Evolutionary conservation across 2,113 vertebrate genomes (phyloP), one percentile per base, ranked within the genome.

Genomic region (Trachemys scripta): DNA sequence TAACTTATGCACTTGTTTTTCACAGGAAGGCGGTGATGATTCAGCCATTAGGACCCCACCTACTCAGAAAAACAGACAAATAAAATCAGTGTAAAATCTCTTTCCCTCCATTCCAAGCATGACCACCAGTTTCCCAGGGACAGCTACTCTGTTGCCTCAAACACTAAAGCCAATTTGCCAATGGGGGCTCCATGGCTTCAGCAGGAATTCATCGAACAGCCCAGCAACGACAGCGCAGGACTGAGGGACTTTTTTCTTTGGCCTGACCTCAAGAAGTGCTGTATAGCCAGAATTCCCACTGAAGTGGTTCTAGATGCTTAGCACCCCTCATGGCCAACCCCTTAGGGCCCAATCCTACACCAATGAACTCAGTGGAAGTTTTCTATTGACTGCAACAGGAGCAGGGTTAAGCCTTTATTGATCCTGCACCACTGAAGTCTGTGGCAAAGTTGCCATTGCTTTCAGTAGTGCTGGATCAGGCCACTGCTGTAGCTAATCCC

Each of bases 161-260:
- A 8, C 49, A 83, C 17, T 50, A 83, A 75, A 6, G 10, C 14
- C 0, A 0, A 31, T 54, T 57, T 53, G 54, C 11, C 69, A 87
- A 9, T 35, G 80, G 75, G 20, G 88, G 3, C 65, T 25, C 3
- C 0, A 9, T 2, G 8, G 54, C 42, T 80, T 93, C 50, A 54
- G 80, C 35, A 22, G 5, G n/a, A 38, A 72, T 72, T 72, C 65
- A 38, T 5, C 10, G 9, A 20, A 22, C 8, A 91, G 65, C 25
- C 57, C 69, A 89, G n/a, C 0, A 0, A 20, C 24, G n/a, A 82
- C 29, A 83, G 53, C 5, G 35, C 7, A 0, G 5, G 19, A 35
- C 45, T 8, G 31, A 90, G 54, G 16, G 8, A 57, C 87, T 35
- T 45, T 84, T 49, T 65, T 3, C 51, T 72, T 54, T 5, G 5